Percentiles rank a stretch among this genome's conserved stretches.
Evolutionary conservation across 2,113 vertebrate species (phyloP).

Genomic region (Corydoras maculifer): DNA sequence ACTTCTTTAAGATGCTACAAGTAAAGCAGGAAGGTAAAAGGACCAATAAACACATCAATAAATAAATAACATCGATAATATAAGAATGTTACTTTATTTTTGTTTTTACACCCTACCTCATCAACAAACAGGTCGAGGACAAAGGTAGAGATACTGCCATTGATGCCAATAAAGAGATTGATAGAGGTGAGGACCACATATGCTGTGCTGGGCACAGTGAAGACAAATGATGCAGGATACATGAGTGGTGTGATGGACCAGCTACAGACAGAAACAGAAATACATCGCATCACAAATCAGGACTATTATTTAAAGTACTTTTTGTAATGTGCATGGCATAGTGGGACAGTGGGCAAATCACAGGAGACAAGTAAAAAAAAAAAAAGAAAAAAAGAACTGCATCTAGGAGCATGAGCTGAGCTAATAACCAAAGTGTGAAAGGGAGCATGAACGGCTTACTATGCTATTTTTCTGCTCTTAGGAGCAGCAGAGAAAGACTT

Average conservation of each 20-base stretch:
- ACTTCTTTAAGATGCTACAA: conserved; percentile 65
- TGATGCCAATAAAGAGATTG: conserved; percentile 75
- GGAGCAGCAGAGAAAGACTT: no score
- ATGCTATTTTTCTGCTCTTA: no score
- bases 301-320: no score
- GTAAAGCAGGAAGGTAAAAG: conserved; percentile 3
- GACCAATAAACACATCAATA: background rate
- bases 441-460: no score
- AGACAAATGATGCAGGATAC: conserved; percentile 75
- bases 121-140: conserved; percentile 72
- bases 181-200: conserved; percentile 71
- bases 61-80: no score
- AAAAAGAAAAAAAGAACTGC: no score
- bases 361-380: no score
- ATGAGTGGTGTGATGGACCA: conserved; percentile 77
- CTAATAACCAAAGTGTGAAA: no score
- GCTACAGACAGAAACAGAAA: conserved; percentile 43
- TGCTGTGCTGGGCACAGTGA: conserved; percentile 70
- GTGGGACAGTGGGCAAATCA: no score
- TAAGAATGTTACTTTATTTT: background rate
- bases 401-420: no score
- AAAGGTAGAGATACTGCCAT: conserved; percentile 73
- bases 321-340: no score
- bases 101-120: conserved; percentile 49
- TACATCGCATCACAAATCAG: no score